These are phyloP conservation scores for Arvicanthis niloticus DNA, from an alignment of 2,113 vertebrate species.

Conservation along the genomic window DNA sequence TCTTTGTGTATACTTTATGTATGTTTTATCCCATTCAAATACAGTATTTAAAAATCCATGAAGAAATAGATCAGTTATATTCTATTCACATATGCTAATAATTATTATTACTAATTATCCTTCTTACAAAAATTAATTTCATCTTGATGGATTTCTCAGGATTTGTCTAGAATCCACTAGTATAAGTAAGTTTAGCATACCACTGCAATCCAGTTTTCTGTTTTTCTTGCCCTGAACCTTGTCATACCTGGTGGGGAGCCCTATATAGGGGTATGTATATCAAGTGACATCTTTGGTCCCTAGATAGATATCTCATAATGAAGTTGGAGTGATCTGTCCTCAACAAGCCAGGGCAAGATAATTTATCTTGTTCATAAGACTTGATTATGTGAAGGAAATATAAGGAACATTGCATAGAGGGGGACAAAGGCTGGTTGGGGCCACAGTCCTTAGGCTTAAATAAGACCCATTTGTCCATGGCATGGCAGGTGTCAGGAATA, in stretches of 20 bases:
- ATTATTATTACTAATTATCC: neutral
- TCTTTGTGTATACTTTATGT: neutral
- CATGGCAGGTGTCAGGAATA: rapidly evolving
- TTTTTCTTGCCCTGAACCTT: neutral
- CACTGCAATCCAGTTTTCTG: neutral
- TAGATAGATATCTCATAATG: neutral
- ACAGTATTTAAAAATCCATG: neutral
- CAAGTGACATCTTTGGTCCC: neutral
- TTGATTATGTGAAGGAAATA: neutral
- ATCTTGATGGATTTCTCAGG: neutral
- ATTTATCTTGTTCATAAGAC: neutral
- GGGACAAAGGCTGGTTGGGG: neutral
- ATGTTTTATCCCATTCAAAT: neutral
- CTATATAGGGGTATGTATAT: neutral
- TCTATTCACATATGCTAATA: neutral
- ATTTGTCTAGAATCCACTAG: neutral
- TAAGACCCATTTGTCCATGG: rapidly evolving
- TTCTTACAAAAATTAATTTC: neutral
- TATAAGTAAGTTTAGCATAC: neutral
- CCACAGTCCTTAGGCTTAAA: neutral
- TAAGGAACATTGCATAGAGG: rapidly evolving
- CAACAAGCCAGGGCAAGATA: neutral
- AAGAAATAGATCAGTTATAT: neutral
- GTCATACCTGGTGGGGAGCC: too few species aligned
- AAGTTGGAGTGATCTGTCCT: neutral